These are phyloP conservation scores for Lasiurus borealis DNA, from an alignment of 2,113 vertebrate genomes.

Conservation along the genomic window DNA sequence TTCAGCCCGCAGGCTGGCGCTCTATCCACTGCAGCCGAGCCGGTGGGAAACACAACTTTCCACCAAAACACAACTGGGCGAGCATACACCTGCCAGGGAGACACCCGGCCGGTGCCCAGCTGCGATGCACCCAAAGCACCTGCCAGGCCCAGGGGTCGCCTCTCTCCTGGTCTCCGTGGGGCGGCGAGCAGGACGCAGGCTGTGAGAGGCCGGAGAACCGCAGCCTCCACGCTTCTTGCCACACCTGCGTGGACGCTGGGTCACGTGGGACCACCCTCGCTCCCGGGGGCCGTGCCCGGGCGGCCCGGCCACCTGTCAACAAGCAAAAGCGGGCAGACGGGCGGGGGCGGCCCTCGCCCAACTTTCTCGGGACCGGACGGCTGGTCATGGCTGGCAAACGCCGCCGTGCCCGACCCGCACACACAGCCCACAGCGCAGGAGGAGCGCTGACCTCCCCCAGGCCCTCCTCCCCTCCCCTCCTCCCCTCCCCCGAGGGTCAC, in stretches of 20 bases:
- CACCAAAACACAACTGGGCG: background rate
- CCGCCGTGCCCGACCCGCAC: no score
- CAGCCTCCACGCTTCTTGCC: slow-evolving; percentile 31
- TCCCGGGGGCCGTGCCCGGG: slow-evolving; percentile 45
- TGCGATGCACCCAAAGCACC: background rate
- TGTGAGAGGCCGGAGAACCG: background rate
- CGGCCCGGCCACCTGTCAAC: background rate
- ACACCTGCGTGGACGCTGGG: slow-evolving; percentile 71
- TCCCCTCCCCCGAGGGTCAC: no score
- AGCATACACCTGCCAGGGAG: background rate
- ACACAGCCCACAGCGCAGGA: no score
- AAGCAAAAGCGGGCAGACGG: background rate
- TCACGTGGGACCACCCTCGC: slow-evolving; percentile 58
- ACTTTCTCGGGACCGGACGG: background rate
- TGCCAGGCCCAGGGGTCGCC: background rate
- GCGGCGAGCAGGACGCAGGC: background rate
- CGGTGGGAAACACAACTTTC: no score
- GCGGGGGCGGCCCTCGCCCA: background rate
- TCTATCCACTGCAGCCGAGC: no score
- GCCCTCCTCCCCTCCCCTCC: no score
- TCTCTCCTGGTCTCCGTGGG: background rate
- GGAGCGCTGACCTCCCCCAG: no score
- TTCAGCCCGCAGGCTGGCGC: no score
- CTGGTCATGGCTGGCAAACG: no score
- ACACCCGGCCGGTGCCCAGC: background rate